Evolutionary conservation across 2,797 vertebrate genomes (phyloP), one percentile per base, ranked within the genome.

Genomic region (Dallia pectoralis): DNA sequence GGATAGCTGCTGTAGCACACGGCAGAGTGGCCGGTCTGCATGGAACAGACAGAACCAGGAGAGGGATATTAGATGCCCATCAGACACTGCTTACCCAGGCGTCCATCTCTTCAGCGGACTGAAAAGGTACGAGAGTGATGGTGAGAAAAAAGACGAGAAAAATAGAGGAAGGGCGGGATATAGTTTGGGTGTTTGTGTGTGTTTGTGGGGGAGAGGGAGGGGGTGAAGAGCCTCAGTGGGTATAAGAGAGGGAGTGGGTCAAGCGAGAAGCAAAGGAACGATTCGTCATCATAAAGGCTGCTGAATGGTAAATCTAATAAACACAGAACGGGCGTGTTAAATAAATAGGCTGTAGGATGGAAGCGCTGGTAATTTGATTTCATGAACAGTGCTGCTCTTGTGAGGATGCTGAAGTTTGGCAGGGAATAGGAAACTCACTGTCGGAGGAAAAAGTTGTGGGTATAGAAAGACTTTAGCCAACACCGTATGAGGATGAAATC

Each of bases 1-100:
- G 89, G 92, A 90, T 88, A 90, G 89, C 85, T 92, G n/a, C 87
- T 84, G 85, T 86, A 90, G 87, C 85, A 85, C 82, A 89, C 82
- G 87, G 77, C 75, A 85, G 84, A 87, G 87, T 90, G 88, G 81
- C 81, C 79, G 79, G 47, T 56, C 49, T 76, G 66, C 71, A 72
- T 74, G 29, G 67, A n/a, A 30, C 18, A 70, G 30, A 65, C 72
- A 78, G 62, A 53, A 74, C 65, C 70, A 14, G 16, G 53, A 36
- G 76, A 64, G 72, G 44, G 49, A 76, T 72, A n/a, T 15, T 71
- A 71, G 44, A 36, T 30, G 19, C 75, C 63, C 71, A 74, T 74
- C 69, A 72, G 65, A 53, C 70, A 36, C 18, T 71, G 29, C 88
- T 91, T 90, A 93, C 90, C 91, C 85, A 84, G 19, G 36, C 64